Evolutionary conservation across 2,888 invertebrate genomes (phyloP).

Genomic region (Amblyjoppa fuscipennis): DNA sequence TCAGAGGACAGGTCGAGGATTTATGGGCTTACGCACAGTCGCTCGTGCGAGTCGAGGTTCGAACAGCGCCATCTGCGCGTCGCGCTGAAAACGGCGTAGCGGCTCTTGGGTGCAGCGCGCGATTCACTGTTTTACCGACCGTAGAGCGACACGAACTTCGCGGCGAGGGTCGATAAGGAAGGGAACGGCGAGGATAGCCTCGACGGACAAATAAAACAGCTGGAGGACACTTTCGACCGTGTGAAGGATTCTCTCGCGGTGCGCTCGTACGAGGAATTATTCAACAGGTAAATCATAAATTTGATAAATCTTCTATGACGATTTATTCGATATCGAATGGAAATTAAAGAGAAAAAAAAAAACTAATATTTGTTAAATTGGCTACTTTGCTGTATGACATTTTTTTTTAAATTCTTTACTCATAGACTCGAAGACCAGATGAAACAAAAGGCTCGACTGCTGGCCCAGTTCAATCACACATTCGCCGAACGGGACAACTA

Average conservation of each 20-base stretch:
- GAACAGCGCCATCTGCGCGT: slow-evolving; percentile 50
- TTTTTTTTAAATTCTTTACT: not conserved
- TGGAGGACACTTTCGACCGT: slow-evolving; percentile 83
- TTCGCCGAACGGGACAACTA: slow-evolving; percentile 85
- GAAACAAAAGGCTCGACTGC: slow-evolving; percentile 86
- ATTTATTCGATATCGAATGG: too few species aligned
- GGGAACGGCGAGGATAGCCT: slow-evolving; percentile 77
- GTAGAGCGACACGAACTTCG: slow-evolving; percentile 73
- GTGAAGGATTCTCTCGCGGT: slow-evolving; percentile 84
- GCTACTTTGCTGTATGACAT: not conserved
- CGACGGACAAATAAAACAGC: slow-evolving; percentile 80
- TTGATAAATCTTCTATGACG: not conserved
- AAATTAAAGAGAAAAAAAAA: not conserved
- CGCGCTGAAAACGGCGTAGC: too few species aligned
- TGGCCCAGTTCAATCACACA: slow-evolving; percentile 85
- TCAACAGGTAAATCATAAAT: slow-evolving; percentile 82
- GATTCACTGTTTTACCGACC: slow-evolving; percentile 21
- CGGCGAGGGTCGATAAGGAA: slow-evolving; percentile 34
- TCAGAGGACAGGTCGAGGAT: slow-evolving; percentile 84
- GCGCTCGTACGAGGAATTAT: slow-evolving; percentile 84
- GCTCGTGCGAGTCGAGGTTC: slow-evolving; percentile 85
- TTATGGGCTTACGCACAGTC: slow-evolving; percentile 84
- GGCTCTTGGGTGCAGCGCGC: not conserved
- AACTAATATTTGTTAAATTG: not conserved
- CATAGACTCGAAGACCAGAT: slow-evolving; percentile 86